Base-by-base conservation (phyloP, 2,888 invertebrate genomes). In the Atethmia centrago region DNA sequence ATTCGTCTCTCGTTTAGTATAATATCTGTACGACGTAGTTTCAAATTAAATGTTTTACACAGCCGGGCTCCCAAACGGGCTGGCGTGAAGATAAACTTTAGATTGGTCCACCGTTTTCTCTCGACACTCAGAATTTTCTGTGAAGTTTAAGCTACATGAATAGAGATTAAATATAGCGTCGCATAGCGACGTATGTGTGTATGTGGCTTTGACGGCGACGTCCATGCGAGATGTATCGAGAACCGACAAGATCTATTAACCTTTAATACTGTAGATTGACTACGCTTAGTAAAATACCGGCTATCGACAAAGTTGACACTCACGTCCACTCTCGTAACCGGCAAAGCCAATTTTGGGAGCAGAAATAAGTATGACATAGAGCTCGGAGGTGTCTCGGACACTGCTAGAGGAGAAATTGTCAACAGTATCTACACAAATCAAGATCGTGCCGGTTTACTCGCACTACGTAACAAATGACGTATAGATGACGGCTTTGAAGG, bases 101-200 rank as follows among this genome's bases (percentile, higher is more conserved):
- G 91, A 92, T 91, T 91, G 89, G 87, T 85, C 81, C 84, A 88
- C 89, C 88, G 86, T 88, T 85, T 85, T 84, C 77, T 78, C 78
- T 79, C 71, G 25, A 69, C 72, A 76, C 71, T 77, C 45, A 10
- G 59, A 71, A 77, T 77, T 80, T 72, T 58, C 47, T 68, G 51
- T 68, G n/a, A 71, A 83, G 78, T 83, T 87, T 68, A 56, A 82
- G 63, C 69, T 74, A 65, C 64, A 71, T 77, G 73, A 78, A 79
- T 45, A 70, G 73, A 78, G 55, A 70, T 79, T 76, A 64, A 67
- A 78, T 77, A 69, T 71, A 69, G 42, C 56, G 21, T 53, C 45
- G 58, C 31, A 28, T 62, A 31, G 70, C n/a, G 2, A 31, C 4
- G 31, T 31, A 40, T 47, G 31, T 31, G 49, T 47, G 47, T 69